These are phyloP conservation scores for Heterohyrax brucei DNA, from an alignment of 2,797 vertebrate species.

Conservation along the genomic window DNA sequence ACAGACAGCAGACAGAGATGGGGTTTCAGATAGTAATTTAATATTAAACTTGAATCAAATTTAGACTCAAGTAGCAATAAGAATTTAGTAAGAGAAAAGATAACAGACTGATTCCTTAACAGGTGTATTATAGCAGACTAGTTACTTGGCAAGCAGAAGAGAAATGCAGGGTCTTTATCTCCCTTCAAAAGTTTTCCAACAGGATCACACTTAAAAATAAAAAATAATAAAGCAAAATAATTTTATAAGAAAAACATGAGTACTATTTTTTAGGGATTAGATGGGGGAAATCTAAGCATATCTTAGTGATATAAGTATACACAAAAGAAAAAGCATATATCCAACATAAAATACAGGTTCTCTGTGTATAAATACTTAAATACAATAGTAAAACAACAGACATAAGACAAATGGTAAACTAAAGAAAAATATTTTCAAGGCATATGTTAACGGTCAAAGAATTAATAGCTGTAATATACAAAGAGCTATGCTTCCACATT, in stretches of 20 bases:
- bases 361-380: slow-evolving; percentile 49
- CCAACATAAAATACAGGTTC: slow-evolving; percentile 37
- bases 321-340: slow-evolving; percentile 1
- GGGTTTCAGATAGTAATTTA: background rate
- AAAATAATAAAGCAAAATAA: background rate
- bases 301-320: slow-evolving; percentile 36
- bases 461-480: background rate
- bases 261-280: background rate
- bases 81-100: background rate
- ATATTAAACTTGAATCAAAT: background rate
- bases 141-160: background rate
- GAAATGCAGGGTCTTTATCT: background rate
- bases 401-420: slow-evolving; percentile 34
- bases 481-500: background rate
- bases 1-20: background rate
- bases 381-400: slow-evolving; percentile 19
- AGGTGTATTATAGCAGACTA: background rate
- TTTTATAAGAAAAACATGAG: background rate
- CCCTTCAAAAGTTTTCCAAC: background rate
- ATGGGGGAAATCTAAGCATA: background rate
- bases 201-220: background rate
- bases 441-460: slow-evolving; percentile 1
- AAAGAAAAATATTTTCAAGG: background rate
- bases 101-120: background rate
- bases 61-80: background rate